Evolutionary conservation across 1,140 invertebrate genomes (phyloP).

Genomic region (Wiebesia pumilae): DNA sequence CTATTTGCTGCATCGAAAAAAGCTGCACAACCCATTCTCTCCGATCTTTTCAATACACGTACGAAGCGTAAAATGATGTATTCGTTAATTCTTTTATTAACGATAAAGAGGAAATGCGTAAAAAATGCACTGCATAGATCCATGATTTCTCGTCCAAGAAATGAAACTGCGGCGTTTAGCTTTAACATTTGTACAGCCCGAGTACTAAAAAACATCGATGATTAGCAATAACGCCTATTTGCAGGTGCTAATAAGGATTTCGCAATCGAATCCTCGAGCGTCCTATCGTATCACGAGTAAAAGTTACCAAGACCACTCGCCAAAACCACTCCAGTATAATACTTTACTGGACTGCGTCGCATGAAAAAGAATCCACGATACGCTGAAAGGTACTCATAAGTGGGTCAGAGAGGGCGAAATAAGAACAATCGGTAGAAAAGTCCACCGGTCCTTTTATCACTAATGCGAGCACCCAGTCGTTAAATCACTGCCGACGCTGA

Average conservation of each 20-base stretch:
- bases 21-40: background rate
- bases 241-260: background rate
- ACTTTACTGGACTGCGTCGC: background rate
- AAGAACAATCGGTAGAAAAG: background rate
- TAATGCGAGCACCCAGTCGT: background rate
- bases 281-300: background rate
- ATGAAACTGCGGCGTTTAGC: no score
- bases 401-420: background rate
- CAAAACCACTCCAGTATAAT: background rate
- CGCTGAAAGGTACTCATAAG: background rate
- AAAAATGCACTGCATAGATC: background rate
- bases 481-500: background rate
- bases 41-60: background rate
- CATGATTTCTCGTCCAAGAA: background rate
- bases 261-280: background rate
- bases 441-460: background rate
- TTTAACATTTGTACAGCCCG: background rate
- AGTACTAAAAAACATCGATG: background rate
- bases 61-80: background rate
- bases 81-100: no score
- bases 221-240: background rate
- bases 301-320: no score
- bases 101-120: background rate
- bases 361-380: background rate
- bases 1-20: background rate